phyloP scores from a whole-genome alignment of 1,140 invertebrate genomes.

The Ganaspis sp. region DNA sequence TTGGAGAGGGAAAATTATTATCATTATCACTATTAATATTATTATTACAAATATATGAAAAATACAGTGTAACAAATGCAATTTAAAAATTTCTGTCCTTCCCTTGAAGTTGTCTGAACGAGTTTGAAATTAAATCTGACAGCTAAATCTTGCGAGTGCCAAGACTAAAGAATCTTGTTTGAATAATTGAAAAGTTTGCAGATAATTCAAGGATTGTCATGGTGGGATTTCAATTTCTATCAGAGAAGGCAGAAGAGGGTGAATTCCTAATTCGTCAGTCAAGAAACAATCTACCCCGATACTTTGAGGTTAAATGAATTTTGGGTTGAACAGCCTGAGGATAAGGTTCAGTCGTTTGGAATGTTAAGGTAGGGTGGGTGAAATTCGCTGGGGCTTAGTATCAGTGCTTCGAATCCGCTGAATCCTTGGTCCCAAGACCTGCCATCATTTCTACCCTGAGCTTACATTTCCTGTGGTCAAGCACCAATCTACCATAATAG shows the following conservation, averaged over 20 bases:
- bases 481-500: conserved; percentile 22
- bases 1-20: too few relatives aligned
- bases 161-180: neutral
- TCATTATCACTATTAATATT: too few relatives aligned
- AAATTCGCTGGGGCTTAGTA: neutral
- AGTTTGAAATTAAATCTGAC: neutral
- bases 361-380: conserved; percentile 6
- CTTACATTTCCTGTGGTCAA: conserved; percentile 27
- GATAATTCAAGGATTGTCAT: neutral
- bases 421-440: conserved; percentile 8
- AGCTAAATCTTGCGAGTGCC: neutral
- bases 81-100: neutral
- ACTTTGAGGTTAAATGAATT: conserved; percentile 28
- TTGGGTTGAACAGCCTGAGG: conserved; percentile 15
- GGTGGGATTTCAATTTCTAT: conserved; percentile 12
- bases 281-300: conserved; percentile 21
- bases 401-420: neutral
- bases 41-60: too few relatives aligned
- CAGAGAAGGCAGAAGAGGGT: neutral
- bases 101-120: too few relatives aligned
- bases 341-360: neutral
- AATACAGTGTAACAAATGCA: too few relatives aligned
- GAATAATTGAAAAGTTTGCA: neutral
- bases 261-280: conserved; percentile 27
- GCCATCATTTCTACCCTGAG: conserved; percentile 27